Conservation (phyloP, 2,888 invertebrate species). For the Drosophila meridiana region DNA sequence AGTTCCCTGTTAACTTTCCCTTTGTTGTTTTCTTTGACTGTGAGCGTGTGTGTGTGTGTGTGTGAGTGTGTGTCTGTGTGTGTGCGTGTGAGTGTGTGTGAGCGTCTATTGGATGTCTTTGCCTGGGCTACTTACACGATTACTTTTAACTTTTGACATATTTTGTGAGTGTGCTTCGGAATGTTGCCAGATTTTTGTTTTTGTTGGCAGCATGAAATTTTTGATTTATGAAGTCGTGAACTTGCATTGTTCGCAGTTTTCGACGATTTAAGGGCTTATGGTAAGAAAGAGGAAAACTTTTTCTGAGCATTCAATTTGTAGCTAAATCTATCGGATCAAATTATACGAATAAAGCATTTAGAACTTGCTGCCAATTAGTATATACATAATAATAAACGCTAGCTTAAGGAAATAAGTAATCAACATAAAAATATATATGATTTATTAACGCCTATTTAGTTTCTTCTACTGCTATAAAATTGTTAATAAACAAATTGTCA, state of each 20-base stretch:
- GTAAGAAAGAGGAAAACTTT: constrained; percentile 33
- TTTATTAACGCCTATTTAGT: constrained; percentile 27
- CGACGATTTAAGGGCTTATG: constrained; percentile 3
- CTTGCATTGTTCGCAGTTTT: constrained; percentile 40
- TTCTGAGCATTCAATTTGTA: constrained; percentile 15
- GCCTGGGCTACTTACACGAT: constrained; percentile 57
- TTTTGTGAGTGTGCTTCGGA: constrained; percentile 53
- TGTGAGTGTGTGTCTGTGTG: background rate
- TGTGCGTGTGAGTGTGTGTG: constrained; percentile 2
- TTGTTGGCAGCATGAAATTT: constrained; percentile 43
- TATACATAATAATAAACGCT: constrained; percentile 23
- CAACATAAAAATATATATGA: constrained; percentile 6
- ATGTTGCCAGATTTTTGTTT: constrained; percentile 65
- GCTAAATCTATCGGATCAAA: constrained; percentile 30
- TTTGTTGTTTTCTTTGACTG: constrained; percentile 35
- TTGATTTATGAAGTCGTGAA: constrained; percentile 58
- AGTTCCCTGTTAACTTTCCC: constrained; percentile 60
- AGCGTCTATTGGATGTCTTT: constrained; percentile 24
- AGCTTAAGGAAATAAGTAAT: constrained; percentile 1
- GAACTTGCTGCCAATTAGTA: constrained; percentile 27
- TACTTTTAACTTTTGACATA: constrained; percentile 70
- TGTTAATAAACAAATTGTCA: constrained; percentile 9
- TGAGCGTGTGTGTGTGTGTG: constrained; percentile 3
- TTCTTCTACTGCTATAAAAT: background rate
- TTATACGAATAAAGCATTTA: constrained; percentile 6